Evolutionary conservation across 1,140 invertebrate species (phyloP).

Genomic region (Riptortus pedestris): DNA sequence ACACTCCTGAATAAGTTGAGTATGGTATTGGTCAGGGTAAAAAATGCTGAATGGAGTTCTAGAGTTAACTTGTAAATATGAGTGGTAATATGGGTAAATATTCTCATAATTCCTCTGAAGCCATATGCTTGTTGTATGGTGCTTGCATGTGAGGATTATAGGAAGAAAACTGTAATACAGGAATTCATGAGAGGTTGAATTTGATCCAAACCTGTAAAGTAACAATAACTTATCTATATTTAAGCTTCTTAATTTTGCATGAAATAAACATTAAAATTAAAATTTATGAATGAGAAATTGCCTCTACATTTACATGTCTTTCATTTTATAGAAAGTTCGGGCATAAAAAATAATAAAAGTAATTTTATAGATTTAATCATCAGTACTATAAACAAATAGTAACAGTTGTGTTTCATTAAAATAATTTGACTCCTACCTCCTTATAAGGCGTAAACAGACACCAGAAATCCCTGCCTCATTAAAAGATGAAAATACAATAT

Average conservation of each 20-base stretch:
- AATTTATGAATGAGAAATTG: too few species aligned
- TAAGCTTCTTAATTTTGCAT: too few species aligned
- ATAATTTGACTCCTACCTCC: background rate
- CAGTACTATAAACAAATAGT: background rate
- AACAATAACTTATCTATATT: too few species aligned
- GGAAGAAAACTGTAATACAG: background rate
- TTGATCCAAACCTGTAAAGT: background rate
- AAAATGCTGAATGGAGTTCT: background rate
- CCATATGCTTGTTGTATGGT: background rate
- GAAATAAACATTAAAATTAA: too few species aligned
- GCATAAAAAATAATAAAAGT: too few species aligned
- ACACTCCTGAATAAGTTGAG: background rate
- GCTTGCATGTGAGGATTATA: constrained; percentile 3
- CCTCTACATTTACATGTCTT: too few species aligned
- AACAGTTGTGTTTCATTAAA: background rate
- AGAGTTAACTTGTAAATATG: background rate
- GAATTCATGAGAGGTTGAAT: background rate
- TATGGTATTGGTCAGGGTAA: constrained; percentile 5
- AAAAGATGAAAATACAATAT: background rate
- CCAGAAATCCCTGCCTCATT: background rate
- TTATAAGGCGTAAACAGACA: background rate
- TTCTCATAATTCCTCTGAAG: background rate
- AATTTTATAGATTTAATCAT: background rate
- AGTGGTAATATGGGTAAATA: background rate
- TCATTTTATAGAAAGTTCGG: too few species aligned